These are phyloP conservation scores for Enteromius fasciolatus DNA, from an alignment of 2,797 vertebrate genomes.

Conservation along the genomic window DNA sequence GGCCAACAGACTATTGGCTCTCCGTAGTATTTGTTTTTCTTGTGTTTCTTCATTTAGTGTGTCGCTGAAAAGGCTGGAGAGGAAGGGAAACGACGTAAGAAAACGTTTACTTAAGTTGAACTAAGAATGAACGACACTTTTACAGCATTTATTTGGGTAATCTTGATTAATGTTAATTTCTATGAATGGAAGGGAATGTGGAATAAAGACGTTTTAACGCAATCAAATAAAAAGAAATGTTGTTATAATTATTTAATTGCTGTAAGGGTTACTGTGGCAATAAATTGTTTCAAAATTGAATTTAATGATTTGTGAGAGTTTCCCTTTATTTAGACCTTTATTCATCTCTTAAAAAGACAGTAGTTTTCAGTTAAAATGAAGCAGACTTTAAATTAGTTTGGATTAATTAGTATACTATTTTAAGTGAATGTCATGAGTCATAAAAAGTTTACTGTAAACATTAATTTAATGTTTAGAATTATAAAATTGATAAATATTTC, in stretches of 20 bases:
- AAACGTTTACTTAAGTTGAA: conserved; percentile 56
- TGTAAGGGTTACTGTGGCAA: background rate
- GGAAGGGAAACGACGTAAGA: conserved; percentile 9
- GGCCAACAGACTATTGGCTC: conserved; percentile 62
- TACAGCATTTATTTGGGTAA: background rate
- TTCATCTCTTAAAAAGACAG: background rate
- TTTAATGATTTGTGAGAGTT: background rate
- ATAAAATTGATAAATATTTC: background rate
- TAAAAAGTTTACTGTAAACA: background rate
- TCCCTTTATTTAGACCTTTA: background rate
- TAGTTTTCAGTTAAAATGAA: background rate
- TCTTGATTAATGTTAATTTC: background rate
- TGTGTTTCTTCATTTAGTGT: conserved; percentile 71
- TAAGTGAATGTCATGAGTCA: background rate
- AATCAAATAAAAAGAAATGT: background rate
- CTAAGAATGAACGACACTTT: background rate
- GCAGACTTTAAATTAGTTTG: background rate
- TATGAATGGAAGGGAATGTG: background rate
- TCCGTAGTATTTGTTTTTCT: conserved; percentile 65
- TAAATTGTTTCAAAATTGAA: background rate
- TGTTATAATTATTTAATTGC: background rate
- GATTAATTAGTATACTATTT: background rate
- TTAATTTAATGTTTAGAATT: background rate
- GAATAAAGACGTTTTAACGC: background rate
- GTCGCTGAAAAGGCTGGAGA: conserved; percentile 50